These are phyloP conservation scores for Crax fasciolata DNA, from an alignment of 2,797 vertebrate genomes.

Conservation along the genomic window DNA sequence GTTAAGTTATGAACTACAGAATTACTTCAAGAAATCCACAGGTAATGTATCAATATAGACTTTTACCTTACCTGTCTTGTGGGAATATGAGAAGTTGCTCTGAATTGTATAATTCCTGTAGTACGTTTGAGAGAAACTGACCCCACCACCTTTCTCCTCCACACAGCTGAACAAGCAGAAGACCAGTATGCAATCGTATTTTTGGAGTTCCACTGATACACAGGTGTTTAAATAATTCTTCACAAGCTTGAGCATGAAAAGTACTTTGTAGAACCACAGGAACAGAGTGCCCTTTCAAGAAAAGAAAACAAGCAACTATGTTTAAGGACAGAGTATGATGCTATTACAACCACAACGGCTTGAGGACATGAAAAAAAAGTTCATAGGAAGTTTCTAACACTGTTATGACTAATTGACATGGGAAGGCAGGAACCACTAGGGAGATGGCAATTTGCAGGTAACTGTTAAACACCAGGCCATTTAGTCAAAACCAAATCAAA, in stretches of 20 bases:
- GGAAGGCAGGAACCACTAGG: background rate
- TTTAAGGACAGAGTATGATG: background rate
- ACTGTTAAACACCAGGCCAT: background rate
- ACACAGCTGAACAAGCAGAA: slow-evolving; percentile 96
- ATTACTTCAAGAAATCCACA: background rate
- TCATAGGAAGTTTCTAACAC: background rate
- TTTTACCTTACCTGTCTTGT: slow-evolving; percentile 91
- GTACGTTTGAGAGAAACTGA: slow-evolving; percentile 97
- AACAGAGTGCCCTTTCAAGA: slow-evolving; percentile 92
- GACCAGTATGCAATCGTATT: slow-evolving; percentile 95
- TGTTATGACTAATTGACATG: background rate
- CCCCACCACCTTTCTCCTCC: slow-evolving; percentile 99
- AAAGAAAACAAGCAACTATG: background rate
- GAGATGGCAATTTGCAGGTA: background rate
- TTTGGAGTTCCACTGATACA: slow-evolving; percentile 99
- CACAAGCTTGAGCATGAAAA: slow-evolving; percentile 96
- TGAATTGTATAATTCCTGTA: slow-evolving; percentile 98
- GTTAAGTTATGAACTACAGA: background rate
- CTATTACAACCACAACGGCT: background rate
- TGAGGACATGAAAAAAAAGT: background rate
- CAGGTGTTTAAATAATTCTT: slow-evolving; percentile 98
- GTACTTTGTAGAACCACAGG: slow-evolving; percentile 96
- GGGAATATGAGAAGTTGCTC: slow-evolving; percentile 98
- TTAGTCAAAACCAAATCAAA: background rate
- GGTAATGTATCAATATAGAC: background rate